Evolutionary conservation across 2,113 vertebrate species (phyloP).

Genomic region (Lipophrys pholis): DNA sequence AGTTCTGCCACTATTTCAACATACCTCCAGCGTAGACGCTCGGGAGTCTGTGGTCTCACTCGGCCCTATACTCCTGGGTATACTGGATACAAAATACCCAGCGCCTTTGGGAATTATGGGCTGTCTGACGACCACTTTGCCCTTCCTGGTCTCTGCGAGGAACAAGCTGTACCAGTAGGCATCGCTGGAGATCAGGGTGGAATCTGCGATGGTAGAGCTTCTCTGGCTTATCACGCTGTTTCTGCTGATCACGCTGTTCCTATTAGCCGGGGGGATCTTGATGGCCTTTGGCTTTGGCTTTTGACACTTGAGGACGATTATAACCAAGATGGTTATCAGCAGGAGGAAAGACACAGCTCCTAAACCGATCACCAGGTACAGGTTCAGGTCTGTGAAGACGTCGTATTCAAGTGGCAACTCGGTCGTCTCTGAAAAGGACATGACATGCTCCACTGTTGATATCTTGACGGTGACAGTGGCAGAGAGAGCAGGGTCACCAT

Average conservation of each 20-base stretch:
- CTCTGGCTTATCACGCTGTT: conserved; percentile 82
- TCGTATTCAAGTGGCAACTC: conserved; percentile 80
- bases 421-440: conserved; percentile 80
- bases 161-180: conserved; percentile 87
- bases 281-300: conserved; percentile 78
- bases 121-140: conserved; percentile 83
- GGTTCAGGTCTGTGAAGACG: conserved; percentile 81
- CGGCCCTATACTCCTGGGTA: conserved; percentile 81
- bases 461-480: conserved; percentile 83
- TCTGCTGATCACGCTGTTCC: conserved; percentile 79
- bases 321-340: conserved; percentile 82
- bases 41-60: conserved; percentile 82
- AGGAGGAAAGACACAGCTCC: conserved; percentile 82
- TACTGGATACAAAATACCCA: conserved; percentile 84
- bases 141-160: conserved; percentile 83
- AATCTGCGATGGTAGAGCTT: conserved; percentile 83
- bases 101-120: conserved; percentile 81
- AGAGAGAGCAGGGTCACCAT: conserved; percentile 82
- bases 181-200: conserved; percentile 83
- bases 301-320: conserved; percentile 83
- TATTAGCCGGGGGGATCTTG: conserved; percentile 72
- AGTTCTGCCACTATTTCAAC: conserved; percentile 7
- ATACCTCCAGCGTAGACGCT: conserved; percentile 84
- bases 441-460: conserved; percentile 77
- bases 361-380: conserved; percentile 82